Percentiles rank a stretch among this genome's conserved stretches.
These are phyloP conservation scores for Salticus scenicus DNA, from an alignment of 2,888 invertebrate species.

Conservation along the genomic window DNA sequence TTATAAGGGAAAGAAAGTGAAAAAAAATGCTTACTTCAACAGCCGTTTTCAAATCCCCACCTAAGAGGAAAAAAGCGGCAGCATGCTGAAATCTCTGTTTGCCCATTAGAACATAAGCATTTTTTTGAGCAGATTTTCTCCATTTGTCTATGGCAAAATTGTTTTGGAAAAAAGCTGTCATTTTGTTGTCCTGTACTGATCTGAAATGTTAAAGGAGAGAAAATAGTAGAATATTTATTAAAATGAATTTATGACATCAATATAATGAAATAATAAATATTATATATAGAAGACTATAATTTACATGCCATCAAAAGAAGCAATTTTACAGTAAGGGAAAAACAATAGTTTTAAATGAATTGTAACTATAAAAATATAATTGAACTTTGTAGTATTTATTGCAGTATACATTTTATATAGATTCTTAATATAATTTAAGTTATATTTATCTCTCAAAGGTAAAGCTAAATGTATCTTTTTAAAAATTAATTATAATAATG, in stretches of 20 bases:
- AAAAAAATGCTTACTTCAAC: conserved; percentile 83
- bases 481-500: no score
- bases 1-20: no score
- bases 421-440: no score
- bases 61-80: conserved; percentile 97
- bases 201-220: conserved; percentile 75
- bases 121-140: conserved; percentile 98
- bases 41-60: conserved; percentile 94
- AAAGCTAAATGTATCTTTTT: no score
- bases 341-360: no score
- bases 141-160: conserved; percentile 95
- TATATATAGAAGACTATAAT: no score
- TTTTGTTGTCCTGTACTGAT: conserved; percentile 89
- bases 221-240: neutral
- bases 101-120: conserved; percentile 96
- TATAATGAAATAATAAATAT: neutral
- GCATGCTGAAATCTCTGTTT: conserved; percentile 98
- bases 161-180: conserved; percentile 96
- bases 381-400: no score
- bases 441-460: no score
- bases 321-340: no score
- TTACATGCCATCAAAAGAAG: no score
- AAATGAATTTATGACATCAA: neutral
- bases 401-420: no score
- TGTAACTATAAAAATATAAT: no score